Base-by-base conservation (phyloP, 2,888 invertebrate species). In the Drosophila niveifrons region DNA sequence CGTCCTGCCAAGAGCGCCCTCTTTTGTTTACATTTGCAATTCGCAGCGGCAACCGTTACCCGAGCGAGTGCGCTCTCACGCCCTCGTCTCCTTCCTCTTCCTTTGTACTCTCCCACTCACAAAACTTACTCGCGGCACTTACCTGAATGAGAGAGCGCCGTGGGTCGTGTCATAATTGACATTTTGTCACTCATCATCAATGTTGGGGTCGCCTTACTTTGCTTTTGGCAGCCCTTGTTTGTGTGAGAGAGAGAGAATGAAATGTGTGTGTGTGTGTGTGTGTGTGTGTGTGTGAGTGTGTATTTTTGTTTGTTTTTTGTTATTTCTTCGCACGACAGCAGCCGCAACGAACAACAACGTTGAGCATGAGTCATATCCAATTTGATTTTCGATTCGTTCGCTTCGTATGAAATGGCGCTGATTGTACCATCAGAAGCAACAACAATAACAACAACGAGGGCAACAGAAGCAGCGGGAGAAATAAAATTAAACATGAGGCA, bases 351-450 rank as follows among this genome's bases (percentile, higher is more conserved):
- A 48, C 48, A 48, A 44, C 48, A 69, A 31, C 43, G 28, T 9
- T 61, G 63, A 69, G 75, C 52, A 86, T 89, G 90, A 89, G 74
- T 89, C 90, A 89, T 82, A 66, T 78, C 57, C 81, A 80, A 80
- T 73, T 81, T 77, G 76, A 80, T 79, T 82, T 77, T 85, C 77
- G 66, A 75, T 77, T 80, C 65, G 68, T 77, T 80, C 65, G 68
- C 82, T 89, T 90, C 85, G 72, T 78, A 78, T 75, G 83, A 89
- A 89, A 79, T 73, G 68, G 69, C 72, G 71, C 75, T 90, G 88
- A 89, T 75, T 86, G 81, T 88, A 61, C 63, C 39, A 41, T 13
- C 39, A 41, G 13, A 8, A 76, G 29, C 57, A 64, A 57, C 64
- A 74, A 39, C 63, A 75, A 61, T 48, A 51, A 51, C 39, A 13